phyloP scores from a whole-genome alignment of 2,113 vertebrate species.

The Sisor rabdophorus region DNA sequence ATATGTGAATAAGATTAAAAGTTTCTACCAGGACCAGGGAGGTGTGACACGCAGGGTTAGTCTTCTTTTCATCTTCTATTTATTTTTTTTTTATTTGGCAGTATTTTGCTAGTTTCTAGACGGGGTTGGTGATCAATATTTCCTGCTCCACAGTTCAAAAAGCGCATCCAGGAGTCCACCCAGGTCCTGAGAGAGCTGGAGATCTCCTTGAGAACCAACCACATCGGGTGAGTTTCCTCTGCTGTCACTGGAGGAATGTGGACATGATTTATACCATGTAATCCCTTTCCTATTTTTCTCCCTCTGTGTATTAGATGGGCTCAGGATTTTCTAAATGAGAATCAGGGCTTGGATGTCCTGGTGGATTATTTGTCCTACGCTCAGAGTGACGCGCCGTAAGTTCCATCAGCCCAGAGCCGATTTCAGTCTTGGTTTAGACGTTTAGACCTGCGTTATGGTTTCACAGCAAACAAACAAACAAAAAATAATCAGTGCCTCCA shows the following conservation, averaged over 20 bases:
- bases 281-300: not conserved
- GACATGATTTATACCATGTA: not conserved
- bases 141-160: slow-evolving; percentile 68
- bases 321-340: slow-evolving; percentile 88
- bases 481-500: not conserved
- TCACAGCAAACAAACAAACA: too few species aligned
- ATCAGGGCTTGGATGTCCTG: slow-evolving; percentile 87
- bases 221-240: slow-evolving; percentile 84
- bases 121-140: not conserved
- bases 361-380: slow-evolving; percentile 89
- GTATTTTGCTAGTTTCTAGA: not conserved
- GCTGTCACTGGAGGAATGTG: not conserved
- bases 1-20: slow-evolving; percentile 89
- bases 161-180: slow-evolving; percentile 84
- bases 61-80: not conserved
- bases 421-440: not conserved
- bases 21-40: slow-evolving; percentile 85
- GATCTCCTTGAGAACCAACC: slow-evolving; percentile 93
- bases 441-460: too few species aligned
- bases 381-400: slow-evolving; percentile 84
- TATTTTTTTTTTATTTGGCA: not conserved
- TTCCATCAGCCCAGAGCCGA: slow-evolving; percentile 23
- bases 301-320: slow-evolving; percentile 71
- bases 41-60: slow-evolving; percentile 84
- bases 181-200: slow-evolving; percentile 92